These are phyloP conservation scores for Stenodema calcarata DNA, from an alignment of 2,888 invertebrate species.

Conservation along the genomic window DNA sequence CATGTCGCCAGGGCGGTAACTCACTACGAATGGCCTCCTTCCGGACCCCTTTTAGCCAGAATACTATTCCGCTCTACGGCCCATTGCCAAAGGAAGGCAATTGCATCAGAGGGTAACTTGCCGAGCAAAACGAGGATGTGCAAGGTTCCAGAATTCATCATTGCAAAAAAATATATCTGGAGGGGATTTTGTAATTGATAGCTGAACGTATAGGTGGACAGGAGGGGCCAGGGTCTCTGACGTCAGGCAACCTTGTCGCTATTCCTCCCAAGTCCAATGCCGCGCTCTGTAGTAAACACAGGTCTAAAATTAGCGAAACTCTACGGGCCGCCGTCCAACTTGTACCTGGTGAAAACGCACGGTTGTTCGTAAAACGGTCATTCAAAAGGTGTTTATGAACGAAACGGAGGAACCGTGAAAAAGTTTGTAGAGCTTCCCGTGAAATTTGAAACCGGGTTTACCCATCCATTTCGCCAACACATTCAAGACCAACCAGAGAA, in stretches of 20 bases:
- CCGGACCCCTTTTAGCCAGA: background rate
- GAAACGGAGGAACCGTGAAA: background rate
- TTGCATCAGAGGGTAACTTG: background rate
- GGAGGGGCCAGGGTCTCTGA: background rate
- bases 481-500: too few species aligned
- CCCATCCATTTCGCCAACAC: too few species aligned
- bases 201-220: background rate
- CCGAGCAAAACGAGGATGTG: background rate
- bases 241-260: conserved; percentile 17
- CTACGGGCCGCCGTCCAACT: background rate
- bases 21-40: background rate
- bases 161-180: background rate
- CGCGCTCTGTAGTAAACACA: conserved; percentile 4
- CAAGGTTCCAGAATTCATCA: background rate
- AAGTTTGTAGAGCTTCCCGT: too few species aligned
- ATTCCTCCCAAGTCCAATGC: conserved; percentile 17
- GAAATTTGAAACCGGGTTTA: too few species aligned
- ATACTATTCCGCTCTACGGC: background rate
- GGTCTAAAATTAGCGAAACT: conserved; percentile 5
- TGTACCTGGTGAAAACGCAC: background rate
- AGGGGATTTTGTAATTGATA: background rate
- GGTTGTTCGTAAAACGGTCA: background rate
- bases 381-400: background rate
- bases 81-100: background rate
- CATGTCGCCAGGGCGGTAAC: background rate